Conservation (phyloP, 2,797 vertebrate species). For the Sebastes flavidus region DNA sequence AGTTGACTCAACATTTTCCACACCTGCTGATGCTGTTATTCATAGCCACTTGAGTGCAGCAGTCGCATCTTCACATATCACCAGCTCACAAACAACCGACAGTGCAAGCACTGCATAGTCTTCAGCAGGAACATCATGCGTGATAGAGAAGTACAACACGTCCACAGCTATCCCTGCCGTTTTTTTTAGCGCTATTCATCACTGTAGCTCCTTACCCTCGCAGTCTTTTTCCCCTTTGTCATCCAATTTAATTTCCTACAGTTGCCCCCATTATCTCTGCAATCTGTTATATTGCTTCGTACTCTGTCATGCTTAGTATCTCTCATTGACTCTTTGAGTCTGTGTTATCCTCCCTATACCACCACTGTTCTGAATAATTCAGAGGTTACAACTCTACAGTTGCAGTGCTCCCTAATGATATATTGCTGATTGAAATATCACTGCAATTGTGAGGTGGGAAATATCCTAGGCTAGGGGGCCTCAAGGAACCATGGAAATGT, state of each 20-base stretch:
- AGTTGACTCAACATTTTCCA: conserved; percentile 11
- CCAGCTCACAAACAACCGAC: background rate
- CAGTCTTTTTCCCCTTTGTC: background rate
- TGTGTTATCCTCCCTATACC: conserved; percentile 24
- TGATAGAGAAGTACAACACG: background rate
- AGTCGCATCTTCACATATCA: conserved; percentile 1
- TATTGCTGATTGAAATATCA: conserved; percentile 57
- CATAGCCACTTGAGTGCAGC: background rate
- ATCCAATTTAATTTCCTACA: conserved; percentile 43
- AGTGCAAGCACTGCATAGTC: background rate
- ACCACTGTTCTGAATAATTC: conserved; percentile 60
- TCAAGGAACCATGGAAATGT: conserved; percentile 2
- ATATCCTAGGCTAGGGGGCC: conserved; percentile 2
- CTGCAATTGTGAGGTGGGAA: conserved; percentile 28
- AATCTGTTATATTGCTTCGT: conserved; percentile 25
- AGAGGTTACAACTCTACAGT: conserved; percentile 41
- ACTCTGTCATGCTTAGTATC: conserved; percentile 23
- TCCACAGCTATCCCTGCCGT: background rate
- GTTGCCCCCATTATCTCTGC: conserved; percentile 45
- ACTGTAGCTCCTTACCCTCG: conserved; percentile 17
- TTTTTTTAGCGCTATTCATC: conserved; percentile 15
- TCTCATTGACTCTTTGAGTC: conserved; percentile 36
- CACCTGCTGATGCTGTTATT: background rate
- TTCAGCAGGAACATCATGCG: background rate
- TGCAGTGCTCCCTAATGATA: conserved; percentile 44